Base-by-base conservation (phyloP, 2,888 invertebrate species). In the Muschampia plurimacula region DNA sequence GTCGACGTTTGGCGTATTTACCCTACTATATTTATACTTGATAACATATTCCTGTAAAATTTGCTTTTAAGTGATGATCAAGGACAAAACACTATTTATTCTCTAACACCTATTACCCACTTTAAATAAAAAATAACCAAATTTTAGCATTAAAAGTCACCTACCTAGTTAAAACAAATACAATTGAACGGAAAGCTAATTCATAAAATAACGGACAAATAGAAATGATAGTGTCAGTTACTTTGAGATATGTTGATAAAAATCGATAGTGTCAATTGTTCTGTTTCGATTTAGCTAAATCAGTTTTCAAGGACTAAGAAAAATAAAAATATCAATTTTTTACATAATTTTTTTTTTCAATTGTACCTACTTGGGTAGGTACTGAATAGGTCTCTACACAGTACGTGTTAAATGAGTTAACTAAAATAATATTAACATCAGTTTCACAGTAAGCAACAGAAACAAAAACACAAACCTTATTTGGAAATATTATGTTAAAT, bases 391-490 rank as follows among this genome's bases (percentile, higher is more conserved):
- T n/a, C 13, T n/a, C n/a, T 49, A n/a, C n/a, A 4, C 9, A 0
- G 12, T 46, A 12, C 46, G 10, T 8, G 10, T 2, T 44, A n/a
- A n/a, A n/a, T 44, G 44, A 44, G 10, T 44, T 13, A 46, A 13
- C 46, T 46, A 13, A 49, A 49, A n/a, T 0, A 49, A 15, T 52
- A 49, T 10, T 49, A n/a, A n/a, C n/a, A 49, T n/a, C 49, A 55
- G 9, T 22, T 22, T 32, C 32, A 32, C 2, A 32, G 32, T 32
- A 15, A 15, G 55, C 39, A 64, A 49, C 32, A 60, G 28, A 70
- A 44, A 70, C 52, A 52, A 32, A 74, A 15, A 66, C 39, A 74
- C 80, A 65, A 77, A 83, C 82, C 82, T 82, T 78, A 72, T 74
- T 74, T 72, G 76, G 74, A 74, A 76, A 49, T 69, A 67, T 32